Percentiles rank a stretch among this genome's conserved stretches.
These are phyloP conservation scores for Dissostichus mawsoni DNA, from an alignment of 2,113 vertebrate species.

Conservation along the genomic window DNA sequence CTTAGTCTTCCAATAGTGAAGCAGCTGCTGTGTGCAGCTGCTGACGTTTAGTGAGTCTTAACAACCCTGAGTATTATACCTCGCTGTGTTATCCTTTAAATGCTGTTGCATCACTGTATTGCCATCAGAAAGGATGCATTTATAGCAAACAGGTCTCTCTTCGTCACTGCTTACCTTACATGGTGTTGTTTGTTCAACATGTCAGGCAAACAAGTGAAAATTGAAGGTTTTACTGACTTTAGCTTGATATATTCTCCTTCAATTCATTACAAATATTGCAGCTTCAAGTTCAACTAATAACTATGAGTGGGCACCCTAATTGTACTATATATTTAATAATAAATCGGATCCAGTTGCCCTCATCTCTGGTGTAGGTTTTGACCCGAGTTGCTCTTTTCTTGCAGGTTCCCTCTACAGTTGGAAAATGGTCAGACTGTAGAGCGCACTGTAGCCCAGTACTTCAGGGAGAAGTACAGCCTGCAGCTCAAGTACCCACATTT, in stretches of 20 bases:
- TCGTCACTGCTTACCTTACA: neutral
- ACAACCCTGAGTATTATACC: neutral
- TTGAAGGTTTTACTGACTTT: neutral
- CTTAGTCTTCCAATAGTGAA: conserved; percentile 63
- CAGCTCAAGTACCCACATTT: conserved; percentile 98
- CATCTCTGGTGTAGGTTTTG: neutral
- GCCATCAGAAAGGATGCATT: neutral
- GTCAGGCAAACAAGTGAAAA: no score
- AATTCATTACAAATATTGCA: neutral
- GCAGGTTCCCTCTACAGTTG: conserved; percentile 96
- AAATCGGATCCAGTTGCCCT: neutral
- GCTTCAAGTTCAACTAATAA: neutral
- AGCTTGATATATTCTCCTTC: neutral
- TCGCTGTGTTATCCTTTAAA: neutral
- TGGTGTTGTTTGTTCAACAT: neutral
- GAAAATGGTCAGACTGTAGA: conserved; percentile 99
- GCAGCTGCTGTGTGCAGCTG: neutral
- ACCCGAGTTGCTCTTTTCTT: neutral
- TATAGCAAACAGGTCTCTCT: no score
- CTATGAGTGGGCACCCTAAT: neutral
- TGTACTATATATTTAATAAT: no score
- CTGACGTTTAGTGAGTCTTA: neutral
- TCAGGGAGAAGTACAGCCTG: conserved; percentile 98
- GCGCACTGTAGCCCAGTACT: conserved; percentile 99
- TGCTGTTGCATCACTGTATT: neutral